Evolutionary conservation across 2,888 invertebrate genomes (phyloP).

Genomic region (Drosophila mettleri): DNA sequence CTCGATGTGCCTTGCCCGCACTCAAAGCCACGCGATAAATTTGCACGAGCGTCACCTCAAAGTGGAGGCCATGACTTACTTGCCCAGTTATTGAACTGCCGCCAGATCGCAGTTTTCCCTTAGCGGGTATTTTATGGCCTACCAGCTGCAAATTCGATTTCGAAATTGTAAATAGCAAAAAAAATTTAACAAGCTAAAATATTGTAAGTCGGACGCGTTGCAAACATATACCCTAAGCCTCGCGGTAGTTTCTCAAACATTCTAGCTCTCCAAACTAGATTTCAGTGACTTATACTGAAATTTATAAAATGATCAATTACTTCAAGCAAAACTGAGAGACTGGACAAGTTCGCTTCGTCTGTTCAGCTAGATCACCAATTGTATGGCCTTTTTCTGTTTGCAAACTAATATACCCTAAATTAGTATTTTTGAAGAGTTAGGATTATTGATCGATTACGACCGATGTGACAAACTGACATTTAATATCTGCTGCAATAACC

Average conservation of each 20-base stretch:
- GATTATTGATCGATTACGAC: slow-evolving; percentile 2
- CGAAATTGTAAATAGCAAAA: not conserved
- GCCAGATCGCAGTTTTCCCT: slow-evolving; percentile 91
- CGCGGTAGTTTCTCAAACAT: not conserved
- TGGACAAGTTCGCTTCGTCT: too few species aligned
- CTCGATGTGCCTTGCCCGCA: slow-evolving; percentile 94
- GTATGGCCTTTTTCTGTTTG: too few species aligned
- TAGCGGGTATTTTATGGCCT: slow-evolving; percentile 90
- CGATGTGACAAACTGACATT: slow-evolving; percentile 10
- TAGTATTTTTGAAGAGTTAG: not conserved
- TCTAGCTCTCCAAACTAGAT: too few species aligned
- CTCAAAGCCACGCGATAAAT: slow-evolving; percentile 92
- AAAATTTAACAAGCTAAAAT: not conserved
- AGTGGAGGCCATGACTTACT: slow-evolving; percentile 83
- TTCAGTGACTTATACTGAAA: too few species aligned
- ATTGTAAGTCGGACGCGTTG: not conserved
- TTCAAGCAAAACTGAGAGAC: too few species aligned
- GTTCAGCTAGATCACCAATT: too few species aligned
- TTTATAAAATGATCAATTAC: too few species aligned
- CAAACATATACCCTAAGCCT: not conserved
- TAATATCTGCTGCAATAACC: slow-evolving; percentile 10
- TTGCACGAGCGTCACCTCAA: slow-evolving; percentile 92
- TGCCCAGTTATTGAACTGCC: slow-evolving; percentile 84
- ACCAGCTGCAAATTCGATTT: slow-evolving; percentile 87
- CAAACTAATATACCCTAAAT: not conserved